Evolutionary conservation across 2,113 vertebrate genomes (phyloP), one percentile per base, ranked within the genome.

Genomic region (Scortum barcoo): DNA sequence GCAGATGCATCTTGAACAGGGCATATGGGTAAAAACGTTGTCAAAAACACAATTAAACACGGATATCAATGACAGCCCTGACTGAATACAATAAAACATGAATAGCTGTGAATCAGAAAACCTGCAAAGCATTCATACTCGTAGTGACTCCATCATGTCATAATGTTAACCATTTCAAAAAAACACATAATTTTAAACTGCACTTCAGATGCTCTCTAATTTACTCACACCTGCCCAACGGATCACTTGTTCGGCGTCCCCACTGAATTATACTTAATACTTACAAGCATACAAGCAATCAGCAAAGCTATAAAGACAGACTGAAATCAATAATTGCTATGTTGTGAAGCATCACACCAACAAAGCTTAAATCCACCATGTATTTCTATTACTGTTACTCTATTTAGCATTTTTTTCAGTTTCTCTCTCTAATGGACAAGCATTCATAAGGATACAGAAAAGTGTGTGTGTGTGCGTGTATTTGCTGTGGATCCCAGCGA

Each of bases 301-400:
- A 79, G 61, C 38, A 48, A 38, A 53, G 54, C 58, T 26, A 57
- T 65, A 5, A 54, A 80, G 46, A 80, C 19, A 54, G 51, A 78
- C 24, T 53, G 20, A 67, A 87, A 86, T 88, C 86, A 81, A 84
- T 88, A 73, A 67, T n/a, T 57, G 42, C 20, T 78, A 60, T 76
- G 48, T 73, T 66, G 33, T 57, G 40, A 78, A 60, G 76, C 26
- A 11, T 80, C 58, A 28, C 30, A 67, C 58, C 38, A 77, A 72
- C 54, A 62, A 85, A 24, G 63, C 30, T 77, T 30, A 46, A 50
- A 44, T 54, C 24, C 20, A 51, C 36, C 2, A 40, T 72, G 13
- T 50, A 42, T 50, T 40, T 38, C 42, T 68, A 10, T 67, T 33
- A 36, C 61, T 78, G n/a, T 76, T 5, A 28, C 44, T 76, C 28